Evolutionary conservation across 1,140 invertebrate species (phyloP).

Genomic region (Mya arenaria): DNA sequence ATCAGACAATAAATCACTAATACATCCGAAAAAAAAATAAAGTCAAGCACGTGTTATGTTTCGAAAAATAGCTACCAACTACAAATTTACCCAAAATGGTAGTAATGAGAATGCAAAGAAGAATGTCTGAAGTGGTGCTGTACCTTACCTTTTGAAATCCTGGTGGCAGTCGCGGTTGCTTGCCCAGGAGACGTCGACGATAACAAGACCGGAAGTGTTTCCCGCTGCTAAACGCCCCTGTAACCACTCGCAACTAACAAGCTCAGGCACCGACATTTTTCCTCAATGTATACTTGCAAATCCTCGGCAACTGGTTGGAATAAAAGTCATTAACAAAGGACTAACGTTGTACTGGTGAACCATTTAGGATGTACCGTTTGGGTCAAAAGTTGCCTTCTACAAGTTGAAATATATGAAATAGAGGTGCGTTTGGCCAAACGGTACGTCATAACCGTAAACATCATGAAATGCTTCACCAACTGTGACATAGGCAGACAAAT

Average conservation of each 20-base stretch:
- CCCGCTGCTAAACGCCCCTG: not conserved
- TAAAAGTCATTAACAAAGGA: too few species aligned
- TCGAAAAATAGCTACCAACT: too few species aligned
- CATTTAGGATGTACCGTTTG: too few species aligned
- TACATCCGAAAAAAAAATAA: not conserved
- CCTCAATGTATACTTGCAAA: too few species aligned
- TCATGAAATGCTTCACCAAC: too few species aligned
- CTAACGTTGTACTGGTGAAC: too few species aligned
- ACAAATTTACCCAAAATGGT: not conserved
- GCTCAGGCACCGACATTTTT: slow-evolving; percentile 3
- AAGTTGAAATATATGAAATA: too few species aligned
- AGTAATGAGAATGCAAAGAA: not conserved
- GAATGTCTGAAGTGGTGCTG: not conserved
- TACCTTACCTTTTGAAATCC: slow-evolving; percentile 49
- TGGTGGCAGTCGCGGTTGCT: slow-evolving; percentile 44
- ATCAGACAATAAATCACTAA: not conserved
- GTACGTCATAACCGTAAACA: too few species aligned
- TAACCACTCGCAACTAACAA: slow-evolving; percentile 52
- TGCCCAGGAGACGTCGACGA: slow-evolving; percentile 54
- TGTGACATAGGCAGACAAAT: too few species aligned
- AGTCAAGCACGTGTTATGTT: not conserved
- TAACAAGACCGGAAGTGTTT: not conserved
- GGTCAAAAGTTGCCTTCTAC: too few species aligned
- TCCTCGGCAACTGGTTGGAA: too few species aligned
- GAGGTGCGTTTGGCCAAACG: too few species aligned